A percentile compares a stretch with the other conserved stretches of the same genome.
Evolutionary conservation across 2,113 vertebrate species (phyloP).

Genomic region (Pogona vitticeps): DNA sequence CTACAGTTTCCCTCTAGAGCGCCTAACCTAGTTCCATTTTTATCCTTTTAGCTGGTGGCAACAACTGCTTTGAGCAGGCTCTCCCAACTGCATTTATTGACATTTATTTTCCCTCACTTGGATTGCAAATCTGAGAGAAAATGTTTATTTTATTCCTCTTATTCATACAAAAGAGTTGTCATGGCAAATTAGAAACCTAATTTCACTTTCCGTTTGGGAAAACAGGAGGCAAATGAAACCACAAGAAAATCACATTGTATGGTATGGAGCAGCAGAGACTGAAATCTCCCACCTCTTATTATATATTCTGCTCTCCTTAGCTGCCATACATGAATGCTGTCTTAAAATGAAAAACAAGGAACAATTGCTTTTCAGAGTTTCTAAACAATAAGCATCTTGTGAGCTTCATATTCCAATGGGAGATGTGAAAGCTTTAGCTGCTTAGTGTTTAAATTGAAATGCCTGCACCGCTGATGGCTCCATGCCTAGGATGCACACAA

Average conservation of each 20-base stretch:
- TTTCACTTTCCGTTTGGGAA: neutral
- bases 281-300: conserved; percentile 13
- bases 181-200: conserved; percentile 37
- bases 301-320: neutral
- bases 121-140: conserved; percentile 40
- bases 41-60: conserved; percentile 57
- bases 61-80: conserved; percentile 70
- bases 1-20: conserved; percentile 72
- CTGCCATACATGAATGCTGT: neutral
- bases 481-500: neutral
- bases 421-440: neutral
- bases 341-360: neutral
- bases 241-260: neutral
- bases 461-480: neutral
- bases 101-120: conserved; percentile 59
- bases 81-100: conserved; percentile 71
- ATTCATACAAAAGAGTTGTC: neutral
- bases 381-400: neutral
- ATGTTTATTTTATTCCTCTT: neutral
- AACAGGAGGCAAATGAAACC: conserved; percentile 27
- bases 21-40: conserved; percentile 53
- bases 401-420: neutral
- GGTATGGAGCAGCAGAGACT: neutral
- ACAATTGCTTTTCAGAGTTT: neutral
- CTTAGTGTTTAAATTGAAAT: neutral